Evolutionary conservation across 2,113 vertebrate genomes (phyloP).

Genomic region (Barnardius zonarius): DNA sequence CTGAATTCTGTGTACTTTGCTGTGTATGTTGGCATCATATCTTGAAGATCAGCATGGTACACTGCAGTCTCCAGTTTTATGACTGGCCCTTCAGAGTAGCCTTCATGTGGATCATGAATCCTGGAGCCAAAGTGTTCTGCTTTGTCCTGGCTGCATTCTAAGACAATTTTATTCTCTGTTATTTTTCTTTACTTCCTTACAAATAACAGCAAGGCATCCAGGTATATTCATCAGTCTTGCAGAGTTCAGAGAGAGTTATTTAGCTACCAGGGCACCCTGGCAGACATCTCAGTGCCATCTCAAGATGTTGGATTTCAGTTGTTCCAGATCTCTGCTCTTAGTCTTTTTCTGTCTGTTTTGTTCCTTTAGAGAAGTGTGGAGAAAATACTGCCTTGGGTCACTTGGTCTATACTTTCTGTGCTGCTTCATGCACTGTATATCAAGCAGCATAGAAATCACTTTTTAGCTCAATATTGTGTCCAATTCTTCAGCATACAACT

Average conservation of each 20-base stretch:
- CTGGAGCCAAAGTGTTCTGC: background rate
- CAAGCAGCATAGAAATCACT: background rate
- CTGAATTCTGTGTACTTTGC: background rate
- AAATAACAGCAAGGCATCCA: background rate
- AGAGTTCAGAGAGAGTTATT: background rate
- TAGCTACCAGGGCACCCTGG: background rate
- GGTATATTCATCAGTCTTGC: background rate
- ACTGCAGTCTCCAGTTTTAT: background rate
- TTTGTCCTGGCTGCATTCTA: background rate
- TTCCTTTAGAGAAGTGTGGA: background rate
- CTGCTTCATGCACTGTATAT: background rate
- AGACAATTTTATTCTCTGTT: background rate
- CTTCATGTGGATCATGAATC: background rate
- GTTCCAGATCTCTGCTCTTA: background rate
- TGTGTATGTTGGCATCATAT: background rate
- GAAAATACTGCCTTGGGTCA: background rate
- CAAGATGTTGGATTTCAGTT: background rate
- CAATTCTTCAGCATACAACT: background rate
- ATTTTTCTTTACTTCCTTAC: constrained; percentile 2
- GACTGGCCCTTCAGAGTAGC: background rate
- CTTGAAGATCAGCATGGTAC: background rate
- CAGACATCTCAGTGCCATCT: background rate
- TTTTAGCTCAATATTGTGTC: background rate
- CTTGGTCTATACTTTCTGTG: background rate
- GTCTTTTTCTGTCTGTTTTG: background rate